Conservation (phyloP, 2,797 vertebrate species). For the Halcyon badia region DNA sequence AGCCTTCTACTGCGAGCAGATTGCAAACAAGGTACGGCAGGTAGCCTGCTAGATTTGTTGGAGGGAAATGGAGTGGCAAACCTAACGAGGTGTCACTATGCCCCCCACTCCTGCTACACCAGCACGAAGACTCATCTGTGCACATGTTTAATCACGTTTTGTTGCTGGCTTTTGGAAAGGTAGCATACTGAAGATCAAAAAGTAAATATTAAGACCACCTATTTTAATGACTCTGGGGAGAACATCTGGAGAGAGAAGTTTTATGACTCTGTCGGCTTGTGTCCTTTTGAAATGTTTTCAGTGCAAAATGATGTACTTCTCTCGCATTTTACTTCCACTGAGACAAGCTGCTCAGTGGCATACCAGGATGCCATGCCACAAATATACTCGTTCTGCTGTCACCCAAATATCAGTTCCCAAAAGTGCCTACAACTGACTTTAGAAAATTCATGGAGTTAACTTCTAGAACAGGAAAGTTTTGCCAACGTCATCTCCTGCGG, state of each 20-base stretch:
- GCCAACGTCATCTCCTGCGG: background rate
- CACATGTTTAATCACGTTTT: background rate
- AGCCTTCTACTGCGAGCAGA: background rate
- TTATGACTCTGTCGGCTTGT: slow-evolving; percentile 39
- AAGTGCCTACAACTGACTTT: background rate
- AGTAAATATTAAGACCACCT: slow-evolving; percentile 53
- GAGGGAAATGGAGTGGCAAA: background rate
- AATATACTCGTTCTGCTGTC: slow-evolving; percentile 46
- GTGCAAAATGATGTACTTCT: slow-evolving; percentile 44
- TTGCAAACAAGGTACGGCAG: slow-evolving; percentile 2
- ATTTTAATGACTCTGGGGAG: slow-evolving; percentile 42
- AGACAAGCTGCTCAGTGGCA: slow-evolving; percentile 9
- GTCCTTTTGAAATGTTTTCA: slow-evolving; percentile 66
- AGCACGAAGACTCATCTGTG: background rate
- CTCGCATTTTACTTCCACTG: slow-evolving; percentile 21
- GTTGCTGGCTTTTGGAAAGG: background rate
- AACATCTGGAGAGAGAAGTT: slow-evolving; percentile 68
- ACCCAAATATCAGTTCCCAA: slow-evolving; percentile 56
- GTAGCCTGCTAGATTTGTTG: background rate
- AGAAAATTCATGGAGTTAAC: slow-evolving; percentile 25
- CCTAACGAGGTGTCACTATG: background rate
- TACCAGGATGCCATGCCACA: background rate
- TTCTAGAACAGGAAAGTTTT: background rate
- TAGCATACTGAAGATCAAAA: slow-evolving; percentile 26
- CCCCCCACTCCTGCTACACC: background rate